phyloP scores from a whole-genome alignment of 2,797 vertebrate genomes.

The Taeniopygia guttata region DNA sequence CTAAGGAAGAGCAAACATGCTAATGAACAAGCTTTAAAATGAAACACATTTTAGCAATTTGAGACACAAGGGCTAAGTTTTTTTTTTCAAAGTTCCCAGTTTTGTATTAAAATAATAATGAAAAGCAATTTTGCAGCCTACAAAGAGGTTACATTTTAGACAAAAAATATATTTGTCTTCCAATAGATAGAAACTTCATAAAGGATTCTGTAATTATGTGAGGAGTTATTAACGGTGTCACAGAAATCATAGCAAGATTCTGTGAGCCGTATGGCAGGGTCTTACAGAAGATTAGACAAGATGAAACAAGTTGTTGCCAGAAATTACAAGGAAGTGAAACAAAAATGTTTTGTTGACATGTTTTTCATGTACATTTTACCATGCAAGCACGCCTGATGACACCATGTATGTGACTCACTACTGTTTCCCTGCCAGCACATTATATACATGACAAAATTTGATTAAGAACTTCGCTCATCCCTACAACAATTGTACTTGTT shows the following conservation, averaged over 20 bases:
- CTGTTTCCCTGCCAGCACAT: not conserved
- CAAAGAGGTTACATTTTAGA: not conserved
- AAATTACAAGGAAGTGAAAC: slow-evolving; percentile 14
- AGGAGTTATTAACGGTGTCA: not conserved
- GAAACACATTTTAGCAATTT: not conserved
- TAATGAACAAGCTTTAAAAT: not conserved
- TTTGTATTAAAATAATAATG: not conserved
- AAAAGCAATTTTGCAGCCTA: not conserved
- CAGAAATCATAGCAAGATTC: not conserved
- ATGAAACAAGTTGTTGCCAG: slow-evolving; percentile 9
- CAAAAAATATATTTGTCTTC: not conserved
- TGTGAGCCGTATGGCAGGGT: not conserved
- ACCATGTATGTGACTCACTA: not conserved
- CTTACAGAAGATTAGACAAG: not conserved
- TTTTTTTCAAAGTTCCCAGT: not conserved
- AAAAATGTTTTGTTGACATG: not conserved
- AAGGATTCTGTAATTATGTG: not conserved
- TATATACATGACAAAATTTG: slow-evolving; percentile 19
- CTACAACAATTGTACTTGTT: not conserved
- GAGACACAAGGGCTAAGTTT: not conserved
- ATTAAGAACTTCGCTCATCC: slow-evolving; percentile 21
- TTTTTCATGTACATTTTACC: not conserved
- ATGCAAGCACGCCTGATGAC: not conserved
- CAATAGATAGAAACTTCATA: not conserved
- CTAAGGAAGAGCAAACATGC: not conserved